Evolutionary conservation across 2,888 invertebrate genomes (phyloP), one percentile per base, ranked within the genome.

Genomic region (Clunio marinus): DNA sequence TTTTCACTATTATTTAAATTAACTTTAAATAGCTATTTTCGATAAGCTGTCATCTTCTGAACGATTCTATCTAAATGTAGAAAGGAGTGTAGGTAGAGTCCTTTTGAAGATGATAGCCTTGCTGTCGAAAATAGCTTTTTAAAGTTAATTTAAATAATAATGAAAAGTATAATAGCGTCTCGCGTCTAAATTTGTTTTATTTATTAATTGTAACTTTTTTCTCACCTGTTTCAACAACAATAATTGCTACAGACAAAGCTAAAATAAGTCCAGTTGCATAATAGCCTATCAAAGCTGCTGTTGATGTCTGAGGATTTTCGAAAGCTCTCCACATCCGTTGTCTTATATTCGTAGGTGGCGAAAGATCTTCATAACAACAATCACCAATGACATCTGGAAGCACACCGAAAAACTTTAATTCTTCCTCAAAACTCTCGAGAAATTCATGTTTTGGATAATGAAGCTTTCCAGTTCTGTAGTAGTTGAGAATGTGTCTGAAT

Each of bases 251-350:
- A 71, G 96, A 96, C 60, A 99, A 95, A 72, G 99, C 98, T 75
- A 99, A 99, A 83, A 99, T 99, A 82, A 98, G 99, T 67, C 99
- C 99, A 58, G 99, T 99, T 70, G 99, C 99, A 81, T 99, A 99
- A 81, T 99, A 99, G 81, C 99, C 99, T 70, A 99, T 98, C 74
- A 99, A 83, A n/a, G 99, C 99, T 4, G 97, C 92, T 46, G 98
- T 99, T 69, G 96, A 96, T 70, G 95, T 96, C 81, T 99, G 98
- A 32, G 99, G 96, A 82, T 99, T 98, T 81, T 99, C 98, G 79
- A 99, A 99, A 60, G 99, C 98, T 74, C 97, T 84, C 99, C 99
- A 99, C 96, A 99, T 96, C 80, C 93, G 92, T 78, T 97, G 91
- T 72, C 93, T 84, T 74, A 92, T 86, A 77, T 93, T 91, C 73